Evolutionary conservation across 1,140 invertebrate genomes (phyloP), one percentile per base, ranked within the genome.

Genomic region (Zaprionus inermis): DNA sequence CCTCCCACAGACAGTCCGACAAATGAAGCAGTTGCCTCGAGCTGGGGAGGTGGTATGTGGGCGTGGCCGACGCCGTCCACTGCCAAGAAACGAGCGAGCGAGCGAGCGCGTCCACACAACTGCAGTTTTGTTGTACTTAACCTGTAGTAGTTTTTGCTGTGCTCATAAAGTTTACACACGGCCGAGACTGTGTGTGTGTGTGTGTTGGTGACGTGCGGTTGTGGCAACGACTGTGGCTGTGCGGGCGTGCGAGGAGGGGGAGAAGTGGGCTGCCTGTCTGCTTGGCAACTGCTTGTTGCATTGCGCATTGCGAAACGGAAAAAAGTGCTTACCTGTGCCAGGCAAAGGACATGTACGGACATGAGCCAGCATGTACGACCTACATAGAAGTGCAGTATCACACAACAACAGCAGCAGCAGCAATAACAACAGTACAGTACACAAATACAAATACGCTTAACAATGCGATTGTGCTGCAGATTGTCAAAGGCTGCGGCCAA

Each of bases 151-250:
- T 65, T 69, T 60, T 63, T 58, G 68, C 76, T 59, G 72, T 76
- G 79, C 60, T 76, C 76, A 68, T 79, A 74, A 74, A 74, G 71
- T 79, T 69, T 61, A 34, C 41, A 65, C 44, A 12, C 73, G 72
- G 18, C 0, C 20, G 28, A 36, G 18, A 12, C 18, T 54, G 10
- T 56, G 38, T 54, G 32, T 57, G 52, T 41, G 54, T 63, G 81
- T 73, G 56, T 80, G 82, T 56, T 80, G 76, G 71, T 85, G 82
- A 82, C 82, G 83, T 85, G 82, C 56, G 82, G 82, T 85, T 85
- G 76, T 36, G 71, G 74, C 60, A 34, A 44, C 46, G 65, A 60
- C 61, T 73, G 74, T 18, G 76, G 70, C 64, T 81, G 14, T 30
- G 51, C n/a, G 28, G 32, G 22, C 24, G 24, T 28, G 24, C 24